Conservation (phyloP, 2,797 vertebrate species). For the Epinephelus coioides region DNA sequence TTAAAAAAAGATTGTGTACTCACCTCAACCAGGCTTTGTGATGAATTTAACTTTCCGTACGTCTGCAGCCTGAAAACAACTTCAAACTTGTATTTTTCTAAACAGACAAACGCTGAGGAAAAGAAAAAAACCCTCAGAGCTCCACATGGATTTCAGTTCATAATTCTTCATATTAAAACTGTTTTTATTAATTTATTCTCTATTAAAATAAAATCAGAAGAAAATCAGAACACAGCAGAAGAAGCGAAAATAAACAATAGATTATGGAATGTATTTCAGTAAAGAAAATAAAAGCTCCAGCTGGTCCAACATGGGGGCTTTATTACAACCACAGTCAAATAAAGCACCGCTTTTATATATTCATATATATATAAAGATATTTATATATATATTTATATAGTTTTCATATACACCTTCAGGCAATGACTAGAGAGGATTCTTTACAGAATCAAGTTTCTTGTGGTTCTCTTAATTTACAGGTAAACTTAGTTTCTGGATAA, state of each 20-base stretch:
- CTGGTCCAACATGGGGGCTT: slow-evolving; percentile 99
- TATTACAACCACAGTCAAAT: slow-evolving; percentile 99
- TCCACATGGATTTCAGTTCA: slow-evolving; percentile 54
- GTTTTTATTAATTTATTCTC: slow-evolving; percentile 88
- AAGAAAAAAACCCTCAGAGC: slow-evolving; percentile 39
- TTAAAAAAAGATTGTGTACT: background rate
- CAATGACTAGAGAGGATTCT: slow-evolving; percentile 98
- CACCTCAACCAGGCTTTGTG: background rate
- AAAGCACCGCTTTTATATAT: slow-evolving; percentile 92
- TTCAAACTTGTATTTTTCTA: background rate
- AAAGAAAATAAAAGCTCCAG: slow-evolving; percentile 98
- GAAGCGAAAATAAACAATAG: slow-evolving; percentile 83
- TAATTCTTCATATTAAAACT: slow-evolving; percentile 83
- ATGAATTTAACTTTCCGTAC: background rate
- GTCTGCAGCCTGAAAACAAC: slow-evolving; percentile 1
- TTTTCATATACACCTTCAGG: slow-evolving; percentile 98
- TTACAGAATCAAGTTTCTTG: slow-evolving; percentile 99
- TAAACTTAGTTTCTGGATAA: slow-evolving; percentile 97
- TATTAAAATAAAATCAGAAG: slow-evolving; percentile 85
- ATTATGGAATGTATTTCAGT: slow-evolving; percentile 86
- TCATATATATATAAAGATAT: slow-evolving; percentile 84
- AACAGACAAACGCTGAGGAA: background rate
- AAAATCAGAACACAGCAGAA: slow-evolving; percentile 78
- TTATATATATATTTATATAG: slow-evolving; percentile 80
- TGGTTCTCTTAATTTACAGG: slow-evolving; percentile 98